Conservation (phyloP, 1,140 invertebrate genomes). For the Ceratoteleas bidentatus region DNA sequence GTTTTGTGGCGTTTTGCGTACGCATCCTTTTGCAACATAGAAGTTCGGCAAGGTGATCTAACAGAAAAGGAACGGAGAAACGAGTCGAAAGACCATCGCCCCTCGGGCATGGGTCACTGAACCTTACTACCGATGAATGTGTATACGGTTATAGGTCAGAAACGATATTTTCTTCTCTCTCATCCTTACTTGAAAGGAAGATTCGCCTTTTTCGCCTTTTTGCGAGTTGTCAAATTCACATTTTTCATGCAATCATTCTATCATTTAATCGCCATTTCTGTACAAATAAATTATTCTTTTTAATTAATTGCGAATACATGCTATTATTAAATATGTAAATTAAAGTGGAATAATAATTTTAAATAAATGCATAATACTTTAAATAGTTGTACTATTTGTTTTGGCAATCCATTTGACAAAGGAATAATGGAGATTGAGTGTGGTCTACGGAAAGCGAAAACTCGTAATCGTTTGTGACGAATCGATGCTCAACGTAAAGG, state of each 20-base stretch:
- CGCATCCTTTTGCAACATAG: slow-evolving; percentile 61
- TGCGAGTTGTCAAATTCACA: slow-evolving; percentile 1
- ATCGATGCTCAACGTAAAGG: slow-evolving; percentile 7
- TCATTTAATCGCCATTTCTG: too few relatives aligned
- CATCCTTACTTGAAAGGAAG: background rate
- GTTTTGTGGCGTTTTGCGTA: slow-evolving; percentile 51
- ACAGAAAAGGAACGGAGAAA: slow-evolving; percentile 78
- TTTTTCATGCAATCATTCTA: slow-evolving; percentile 6
- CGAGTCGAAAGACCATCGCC: slow-evolving; percentile 78
- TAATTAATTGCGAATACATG: too few relatives aligned
- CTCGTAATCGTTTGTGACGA: background rate
- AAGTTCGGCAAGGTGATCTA: slow-evolving; percentile 72
- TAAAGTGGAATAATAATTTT: too few relatives aligned
- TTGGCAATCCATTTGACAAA: background rate
- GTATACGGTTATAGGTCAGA: slow-evolving; percentile 67
- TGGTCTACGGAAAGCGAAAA: background rate
- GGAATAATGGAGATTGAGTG: background rate
- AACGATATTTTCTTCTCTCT: slow-evolving; percentile 49
- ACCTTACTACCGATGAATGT: slow-evolving; percentile 73
- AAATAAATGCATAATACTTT: too few relatives aligned
- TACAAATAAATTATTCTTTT: too few relatives aligned
- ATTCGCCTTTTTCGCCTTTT: slow-evolving; percentile 11
- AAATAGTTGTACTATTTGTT: background rate
- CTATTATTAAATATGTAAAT: too few relatives aligned
- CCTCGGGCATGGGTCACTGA: slow-evolving; percentile 80